Evolutionary conservation across 1,140 invertebrate species (phyloP), one percentile per base, ranked within the genome.

Genomic region (honey bee (Apis mellifera)): DNA sequence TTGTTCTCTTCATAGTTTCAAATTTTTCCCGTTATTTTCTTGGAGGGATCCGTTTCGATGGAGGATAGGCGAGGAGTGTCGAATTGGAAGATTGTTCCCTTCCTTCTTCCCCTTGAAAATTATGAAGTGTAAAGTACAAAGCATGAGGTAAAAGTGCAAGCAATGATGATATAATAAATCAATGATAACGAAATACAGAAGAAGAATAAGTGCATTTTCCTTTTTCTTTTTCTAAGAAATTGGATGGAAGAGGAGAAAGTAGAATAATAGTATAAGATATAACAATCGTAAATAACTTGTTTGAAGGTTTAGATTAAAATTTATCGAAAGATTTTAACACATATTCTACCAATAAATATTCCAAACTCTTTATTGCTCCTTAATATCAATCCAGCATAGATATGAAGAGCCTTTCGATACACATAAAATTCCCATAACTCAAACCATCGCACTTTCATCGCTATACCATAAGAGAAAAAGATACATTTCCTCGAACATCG

Each of bases 11-110:
- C 68, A 17, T n/a, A 19, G 11, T 12, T 54, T 1, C 52, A 80
- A 55, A 74, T 64, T 55, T 42, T 81, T 75, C 78, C 9, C 55
- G 17, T 65, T 74, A 54, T 26, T 74, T 73, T 54, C 26, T 42
- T 42, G 13, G 62, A 26, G 19, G 59, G 50, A 32, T 60, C n/a
- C 52, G 17, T 81, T 9, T 23, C 21, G 75, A 23, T 12, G 32
- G 21, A 5, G 17, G 5, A 9, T 4, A 7, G 32, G 0, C 32
- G 1, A 19, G 17, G 9, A 4, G 12, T 32, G 15, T n/a, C 32
- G 32, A 23, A 52, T 52, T 19, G 26, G n/a, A 17, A 60, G 54
- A 70, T 17, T 48, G 62, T 54, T n/a, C 55, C 15, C 5, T 42
- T 68, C 21, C 11, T n/a, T 0, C 9, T 68, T 13, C 4, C 19